Evolutionary conservation across 1,140 invertebrate species (phyloP).

Genomic region (Gonioctena quinquepunctata): DNA sequence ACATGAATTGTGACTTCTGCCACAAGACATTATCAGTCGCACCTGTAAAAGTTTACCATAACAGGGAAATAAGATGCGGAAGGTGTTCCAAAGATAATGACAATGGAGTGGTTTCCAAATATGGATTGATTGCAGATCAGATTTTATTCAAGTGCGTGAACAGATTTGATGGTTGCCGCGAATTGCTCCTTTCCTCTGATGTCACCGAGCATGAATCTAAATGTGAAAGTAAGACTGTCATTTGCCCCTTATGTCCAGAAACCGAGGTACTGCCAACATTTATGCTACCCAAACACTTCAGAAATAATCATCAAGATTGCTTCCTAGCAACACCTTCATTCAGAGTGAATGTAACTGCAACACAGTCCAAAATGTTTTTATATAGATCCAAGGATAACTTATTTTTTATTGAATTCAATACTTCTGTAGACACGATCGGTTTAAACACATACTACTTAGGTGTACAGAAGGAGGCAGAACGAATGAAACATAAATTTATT

Average conservation of each 20-base stretch:
- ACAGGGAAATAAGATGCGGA: neutral
- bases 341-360: neutral
- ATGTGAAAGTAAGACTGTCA: neutral
- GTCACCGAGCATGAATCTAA: neutral
- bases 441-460: no score
- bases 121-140: neutral
- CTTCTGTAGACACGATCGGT: no score
- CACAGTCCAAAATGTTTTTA: neutral
- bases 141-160: constrained; percentile 7
- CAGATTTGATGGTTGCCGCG: neutral
- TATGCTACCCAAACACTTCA: neutral
- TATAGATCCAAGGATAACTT: neutral
- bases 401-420: neutral
- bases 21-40: neutral
- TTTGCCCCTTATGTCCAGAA: neutral
- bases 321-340: neutral
- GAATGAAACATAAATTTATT: no score
- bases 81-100: neutral
- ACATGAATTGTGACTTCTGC: neutral
- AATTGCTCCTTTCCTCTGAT: neutral
- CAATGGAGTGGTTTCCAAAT: neutral
- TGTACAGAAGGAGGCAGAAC: no score
- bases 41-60: neutral
- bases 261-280: neutral
- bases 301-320: neutral